Conservation (phyloP, 2,888 invertebrate species). For the Frankliniella intonsa region DNA sequence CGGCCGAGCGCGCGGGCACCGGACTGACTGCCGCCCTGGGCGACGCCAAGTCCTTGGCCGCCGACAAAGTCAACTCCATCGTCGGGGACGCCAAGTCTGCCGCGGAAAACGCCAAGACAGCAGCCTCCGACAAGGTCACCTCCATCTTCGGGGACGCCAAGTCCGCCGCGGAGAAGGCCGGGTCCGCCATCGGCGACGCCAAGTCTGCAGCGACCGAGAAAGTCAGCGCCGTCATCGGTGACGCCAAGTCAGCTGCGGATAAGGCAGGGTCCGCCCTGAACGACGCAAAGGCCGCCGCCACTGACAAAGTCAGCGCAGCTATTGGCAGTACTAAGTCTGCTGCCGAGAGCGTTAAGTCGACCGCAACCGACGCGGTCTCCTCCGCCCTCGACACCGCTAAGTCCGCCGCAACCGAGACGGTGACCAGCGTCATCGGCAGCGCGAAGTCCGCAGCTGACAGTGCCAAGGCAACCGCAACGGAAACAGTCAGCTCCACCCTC, state of each 20-base stretch:
- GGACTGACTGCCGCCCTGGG: not conserved
- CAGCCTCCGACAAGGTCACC: not conserved
- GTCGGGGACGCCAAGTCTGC: constrained; percentile 13
- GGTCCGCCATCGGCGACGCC: not conserved
- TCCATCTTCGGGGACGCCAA: constrained; percentile 6
- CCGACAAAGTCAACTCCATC: constrained; percentile 1
- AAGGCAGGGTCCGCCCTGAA: not conserved
- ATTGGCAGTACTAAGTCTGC: not conserved
- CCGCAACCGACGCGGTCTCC: not conserved
- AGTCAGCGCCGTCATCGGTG: not conserved
- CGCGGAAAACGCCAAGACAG: not conserved
- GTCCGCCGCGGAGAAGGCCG: not conserved
- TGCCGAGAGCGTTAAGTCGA: not conserved
- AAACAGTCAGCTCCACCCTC: not conserved
- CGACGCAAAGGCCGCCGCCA: not conserved
- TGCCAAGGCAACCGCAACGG: not conserved
- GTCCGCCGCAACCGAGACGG: not conserved
- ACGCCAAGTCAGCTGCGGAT: not conserved
- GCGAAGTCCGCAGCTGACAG: not conserved
- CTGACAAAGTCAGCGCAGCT: too few species aligned
- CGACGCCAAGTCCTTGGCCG: not conserved
- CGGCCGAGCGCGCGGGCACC: not conserved
- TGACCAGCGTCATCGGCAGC: too few species aligned
- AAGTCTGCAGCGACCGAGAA: constrained; percentile 8
- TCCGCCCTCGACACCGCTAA: not conserved